These are phyloP conservation scores for Erannis defoliaria DNA, from an alignment of 2,888 invertebrate genomes.

Conservation along the genomic window DNA sequence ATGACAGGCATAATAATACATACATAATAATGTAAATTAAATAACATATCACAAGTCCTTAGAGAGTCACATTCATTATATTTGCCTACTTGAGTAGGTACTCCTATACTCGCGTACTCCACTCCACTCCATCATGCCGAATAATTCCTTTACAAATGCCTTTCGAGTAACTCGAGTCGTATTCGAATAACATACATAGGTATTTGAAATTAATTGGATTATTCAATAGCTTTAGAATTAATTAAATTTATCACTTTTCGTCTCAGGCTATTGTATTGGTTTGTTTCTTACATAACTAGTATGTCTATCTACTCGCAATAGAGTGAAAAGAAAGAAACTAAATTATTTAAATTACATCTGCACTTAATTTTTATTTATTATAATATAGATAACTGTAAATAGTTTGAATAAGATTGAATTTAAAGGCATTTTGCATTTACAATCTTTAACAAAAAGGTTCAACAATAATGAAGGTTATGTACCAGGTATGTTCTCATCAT, in stretches of 20 bases:
- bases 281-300: slow-evolving; percentile 9
- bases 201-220: slow-evolving; percentile 29
- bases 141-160: slow-evolving; percentile 6
- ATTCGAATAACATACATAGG: slow-evolving; percentile 17
- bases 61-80: slow-evolving; percentile 1
- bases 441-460: too few species aligned
- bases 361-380: too few species aligned
- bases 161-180: slow-evolving; percentile 18
- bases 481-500: too few species aligned
- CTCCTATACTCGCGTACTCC: neutral
- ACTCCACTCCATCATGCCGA: slow-evolving; percentile 11
- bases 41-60: neutral
- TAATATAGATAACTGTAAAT: too few species aligned
- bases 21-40: slow-evolving; percentile 7
- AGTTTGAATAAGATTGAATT: too few species aligned
- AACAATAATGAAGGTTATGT: too few species aligned
- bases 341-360: neutral
- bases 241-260: slow-evolving; percentile 28
- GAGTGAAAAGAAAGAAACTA: neutral
- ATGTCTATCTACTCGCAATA: neutral
- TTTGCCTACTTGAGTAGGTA: slow-evolving; percentile 1
- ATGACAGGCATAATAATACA: slow-evolving; percentile 5
- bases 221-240: slow-evolving; percentile 21
- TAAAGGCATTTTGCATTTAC: too few species aligned
- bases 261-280: slow-evolving; percentile 4